These are phyloP conservation scores for Julus scandinavius DNA, from an alignment of 2,888 invertebrate genomes.

Conservation along the genomic window DNA sequence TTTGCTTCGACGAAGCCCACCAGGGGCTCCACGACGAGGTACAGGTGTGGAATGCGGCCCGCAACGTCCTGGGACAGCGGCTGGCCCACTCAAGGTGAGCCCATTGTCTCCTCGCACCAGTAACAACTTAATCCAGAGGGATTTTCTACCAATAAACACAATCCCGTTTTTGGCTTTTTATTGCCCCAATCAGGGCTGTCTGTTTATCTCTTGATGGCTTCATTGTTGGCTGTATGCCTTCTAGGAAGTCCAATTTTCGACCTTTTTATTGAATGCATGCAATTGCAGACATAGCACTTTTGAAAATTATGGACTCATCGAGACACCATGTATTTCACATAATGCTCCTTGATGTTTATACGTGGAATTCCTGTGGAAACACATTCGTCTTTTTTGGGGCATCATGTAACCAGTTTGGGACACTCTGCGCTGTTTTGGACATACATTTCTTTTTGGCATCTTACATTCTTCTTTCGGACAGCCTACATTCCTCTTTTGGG, in stretches of 20 bases:
- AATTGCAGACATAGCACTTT: too few relatives aligned
- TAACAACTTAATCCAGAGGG: not conserved
- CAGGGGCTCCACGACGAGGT: slow-evolving; percentile 49
- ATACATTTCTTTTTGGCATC: too few relatives aligned
- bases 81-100: slow-evolving; percentile 37
- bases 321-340: too few relatives aligned
- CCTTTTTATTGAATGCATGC: not conserved
- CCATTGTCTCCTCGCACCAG: not conserved
- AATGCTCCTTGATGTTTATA: too few relatives aligned
- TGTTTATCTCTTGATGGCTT: not conserved
- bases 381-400: too few relatives aligned
- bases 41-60: slow-evolving; percentile 46
- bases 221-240: not conserved
- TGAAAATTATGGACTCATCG: too few relatives aligned
- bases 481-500: too few relatives aligned
- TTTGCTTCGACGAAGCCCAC: slow-evolving; percentile 57
- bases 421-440: too few relatives aligned
- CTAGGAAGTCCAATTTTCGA: not conserved
- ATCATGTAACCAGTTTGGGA: too few relatives aligned
- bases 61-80: slow-evolving; percentile 2
- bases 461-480: too few relatives aligned
- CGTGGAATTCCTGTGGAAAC: too few relatives aligned
- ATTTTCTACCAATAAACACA: not conserved
- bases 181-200: not conserved
- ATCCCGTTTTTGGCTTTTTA: not conserved